Conservation (phyloP, 2,888 invertebrate genomes). For the Phaedon cochleariae region DNA sequence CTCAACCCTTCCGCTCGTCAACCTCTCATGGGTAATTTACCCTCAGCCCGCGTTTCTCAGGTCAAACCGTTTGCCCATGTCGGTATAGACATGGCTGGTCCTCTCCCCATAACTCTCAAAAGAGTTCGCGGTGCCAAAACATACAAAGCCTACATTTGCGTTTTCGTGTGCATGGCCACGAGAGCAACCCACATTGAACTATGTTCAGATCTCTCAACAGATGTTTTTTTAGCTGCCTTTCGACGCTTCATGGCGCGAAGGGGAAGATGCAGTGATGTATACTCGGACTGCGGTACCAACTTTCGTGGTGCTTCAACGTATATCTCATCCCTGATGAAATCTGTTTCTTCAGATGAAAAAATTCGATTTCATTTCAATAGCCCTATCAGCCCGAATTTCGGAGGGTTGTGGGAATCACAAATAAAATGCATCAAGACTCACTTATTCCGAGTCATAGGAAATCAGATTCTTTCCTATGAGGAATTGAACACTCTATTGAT, state of each 20-base stretch:
- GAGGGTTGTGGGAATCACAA: not conserved
- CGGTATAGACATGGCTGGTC: slow-evolving; percentile 17
- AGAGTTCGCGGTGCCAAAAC: slow-evolving; percentile 1
- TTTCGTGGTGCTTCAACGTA: not conserved
- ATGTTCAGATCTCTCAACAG: not conserved
- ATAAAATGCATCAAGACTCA: not conserved
- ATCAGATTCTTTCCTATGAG: slow-evolving; percentile 29
- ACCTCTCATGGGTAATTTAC: slow-evolving; percentile 48
- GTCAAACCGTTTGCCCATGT: slow-evolving; percentile 32
- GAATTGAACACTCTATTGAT: slow-evolving; percentile 23
- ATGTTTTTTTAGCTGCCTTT: not conserved
- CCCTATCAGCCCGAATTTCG: not conserved
- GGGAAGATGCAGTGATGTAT: not conserved
- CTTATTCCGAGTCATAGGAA: slow-evolving; percentile 20
- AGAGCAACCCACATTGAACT: not conserved
- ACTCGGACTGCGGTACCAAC: not conserved
- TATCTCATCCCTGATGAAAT: not conserved
- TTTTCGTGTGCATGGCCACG: slow-evolving; percentile 5
- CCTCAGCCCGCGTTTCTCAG: slow-evolving; percentile 33
- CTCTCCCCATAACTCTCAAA: not conserved
- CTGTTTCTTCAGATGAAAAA: not conserved
- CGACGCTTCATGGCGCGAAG: not conserved
- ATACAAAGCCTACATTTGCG: not conserved
- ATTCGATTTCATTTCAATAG: not conserved
- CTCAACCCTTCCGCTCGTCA: slow-evolving; percentile 28